Percentiles rank a stretch among this genome's conserved stretches.
These are phyloP conservation scores for Symphodus melops DNA, from an alignment of 2,113 vertebrate species.

Conservation along the genomic window DNA sequence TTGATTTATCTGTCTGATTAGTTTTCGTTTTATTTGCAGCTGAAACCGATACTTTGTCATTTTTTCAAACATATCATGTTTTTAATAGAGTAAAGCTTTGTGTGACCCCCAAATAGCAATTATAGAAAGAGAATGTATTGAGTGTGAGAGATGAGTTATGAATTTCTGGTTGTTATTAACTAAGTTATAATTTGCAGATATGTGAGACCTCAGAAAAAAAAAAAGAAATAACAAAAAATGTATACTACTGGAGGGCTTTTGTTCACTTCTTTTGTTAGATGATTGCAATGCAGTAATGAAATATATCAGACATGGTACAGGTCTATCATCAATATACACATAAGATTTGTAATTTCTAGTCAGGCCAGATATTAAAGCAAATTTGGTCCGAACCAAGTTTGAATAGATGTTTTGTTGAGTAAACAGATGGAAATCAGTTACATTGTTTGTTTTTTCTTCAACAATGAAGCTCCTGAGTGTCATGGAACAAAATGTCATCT, in stretches of 20 bases:
- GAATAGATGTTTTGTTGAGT: not conserved
- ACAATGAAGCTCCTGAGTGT: constrained; percentile 28
- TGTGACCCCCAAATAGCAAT: not conserved
- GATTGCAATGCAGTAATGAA: no score
- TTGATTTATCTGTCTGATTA: constrained; percentile 23
- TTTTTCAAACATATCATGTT: constrained; percentile 8
- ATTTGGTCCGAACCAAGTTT: not conserved
- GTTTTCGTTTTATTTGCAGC: not conserved
- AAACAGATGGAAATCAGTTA: constrained; percentile 4
- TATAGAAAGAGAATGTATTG: not conserved
- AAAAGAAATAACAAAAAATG: no score
- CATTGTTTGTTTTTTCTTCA: not conserved
- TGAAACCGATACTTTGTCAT: constrained; percentile 24
- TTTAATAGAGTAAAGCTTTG: not conserved
- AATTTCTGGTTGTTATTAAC: not conserved
- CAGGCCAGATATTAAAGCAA: not conserved
- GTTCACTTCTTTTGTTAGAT: no score
- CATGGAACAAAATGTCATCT: constrained; percentile 62
- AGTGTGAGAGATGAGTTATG: not conserved
- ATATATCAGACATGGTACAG: no score
- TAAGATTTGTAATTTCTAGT: not conserved
- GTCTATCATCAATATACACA: no score
- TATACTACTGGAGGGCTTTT: no score
- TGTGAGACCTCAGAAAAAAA: constrained; percentile 8
- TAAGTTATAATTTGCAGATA: constrained; percentile 4